Evolutionary conservation across 2,797 vertebrate genomes (phyloP), one percentile per base, ranked within the genome.

Genomic region (Acanthurus leucopareius): DNA sequence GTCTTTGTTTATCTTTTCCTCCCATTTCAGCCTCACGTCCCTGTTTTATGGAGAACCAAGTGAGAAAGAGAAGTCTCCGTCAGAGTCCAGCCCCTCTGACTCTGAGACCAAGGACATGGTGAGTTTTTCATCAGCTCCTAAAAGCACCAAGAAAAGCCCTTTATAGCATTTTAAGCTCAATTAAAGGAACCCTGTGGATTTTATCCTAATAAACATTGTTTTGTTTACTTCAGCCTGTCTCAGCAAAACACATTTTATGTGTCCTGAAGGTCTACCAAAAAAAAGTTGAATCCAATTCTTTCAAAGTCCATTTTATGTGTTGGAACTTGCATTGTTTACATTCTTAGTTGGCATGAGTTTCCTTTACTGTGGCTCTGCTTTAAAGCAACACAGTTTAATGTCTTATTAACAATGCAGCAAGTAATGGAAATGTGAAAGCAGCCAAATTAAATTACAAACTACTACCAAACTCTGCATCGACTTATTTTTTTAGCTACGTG

Each of bases 41-140:
- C 93, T 99, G 83, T 98, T 99, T 93, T 98, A 99, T 0, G 98
- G 98, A 80, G 98, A 99, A 88, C 97, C 96, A 49, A 98, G 96
- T 0, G 98, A 99, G 91, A 99, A 98, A 87, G 97, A 99, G n/a
- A 98, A 98, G 88, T 97, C 97, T 5, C 97, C 98, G 0, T 98
- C 97, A 0, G 98, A 99, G 88, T 95, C 94, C 91, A 96, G 97
- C 69, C 97, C 97, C 11, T 93, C 97, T 22, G 97, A 99, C 59
- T 92, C 93, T 0, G 97, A 97, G 69, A 96, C 93, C 83, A 98
- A 97, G 91, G 98, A 99, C 59, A 91, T 96, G 85, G 91, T 93
- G 72, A 91, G 90, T 84, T 57, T 79, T 62, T 57, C 49, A 79
- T 65, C n/a, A 48, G 20, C 49, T 60, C 13, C n/a, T 54, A 13